A percentile compares a stretch with the other conserved stretches of the same genome.
Evolutionary conservation across 2,888 invertebrate genomes (phyloP).

Genomic region (Noctua pronuba): DNA sequence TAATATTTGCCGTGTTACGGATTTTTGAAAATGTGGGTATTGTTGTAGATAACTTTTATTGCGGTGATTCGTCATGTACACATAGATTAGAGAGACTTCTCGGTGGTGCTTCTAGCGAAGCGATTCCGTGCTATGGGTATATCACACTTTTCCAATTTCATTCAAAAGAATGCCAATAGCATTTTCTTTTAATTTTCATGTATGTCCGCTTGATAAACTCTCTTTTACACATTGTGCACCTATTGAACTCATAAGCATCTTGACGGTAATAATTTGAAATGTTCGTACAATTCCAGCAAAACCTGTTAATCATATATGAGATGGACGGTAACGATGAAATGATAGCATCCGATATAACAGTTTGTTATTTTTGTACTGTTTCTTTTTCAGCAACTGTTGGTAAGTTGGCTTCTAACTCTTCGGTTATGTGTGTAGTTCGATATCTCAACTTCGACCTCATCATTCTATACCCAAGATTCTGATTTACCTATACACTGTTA

Average conservation of each 20-base stretch:
- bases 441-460: neutral
- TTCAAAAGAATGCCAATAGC: neutral
- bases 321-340: conserved; percentile 73
- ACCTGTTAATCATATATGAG: conserved; percentile 90
- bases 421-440: neutral
- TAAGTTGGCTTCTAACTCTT: conserved; percentile 55
- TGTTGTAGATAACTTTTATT: neutral
- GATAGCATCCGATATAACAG: conserved; percentile 92
- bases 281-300: conserved; percentile 84
- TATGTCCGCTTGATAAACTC: neutral
- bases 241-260: neutral
- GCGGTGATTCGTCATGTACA: too few species aligned
- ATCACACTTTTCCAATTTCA: neutral
- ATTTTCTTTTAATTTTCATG: neutral
- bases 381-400: conserved; percentile 94
- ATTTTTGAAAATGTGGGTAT: conserved; percentile 91
- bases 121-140: neutral
- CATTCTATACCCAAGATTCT: neutral
- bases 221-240: neutral
- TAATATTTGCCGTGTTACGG: conserved; percentile 94
- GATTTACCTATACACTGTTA: neutral
- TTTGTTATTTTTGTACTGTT: conserved; percentile 93
- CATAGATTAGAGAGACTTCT: neutral
- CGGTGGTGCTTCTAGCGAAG: neutral
- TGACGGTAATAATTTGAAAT: neutral